Evolutionary conservation across 2,113 vertebrate species (phyloP), one percentile per base, ranked within the genome.

Genomic region (Mustelus asterias): DNA sequence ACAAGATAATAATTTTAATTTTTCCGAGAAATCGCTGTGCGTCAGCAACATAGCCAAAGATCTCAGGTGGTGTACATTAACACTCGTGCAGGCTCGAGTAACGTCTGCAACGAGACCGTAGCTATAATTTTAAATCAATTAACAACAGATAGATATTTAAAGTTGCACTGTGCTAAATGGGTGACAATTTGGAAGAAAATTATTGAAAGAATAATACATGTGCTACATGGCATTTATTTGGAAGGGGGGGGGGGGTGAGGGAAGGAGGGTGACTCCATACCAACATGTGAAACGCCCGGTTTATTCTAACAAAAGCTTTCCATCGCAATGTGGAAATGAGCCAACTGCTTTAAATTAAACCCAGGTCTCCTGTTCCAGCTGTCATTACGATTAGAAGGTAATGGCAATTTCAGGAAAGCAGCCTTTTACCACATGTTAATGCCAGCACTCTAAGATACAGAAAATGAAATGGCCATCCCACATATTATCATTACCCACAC

Each of bases 1-100:
- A 97, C 97, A 97, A 96, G 96, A 97, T 97, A 97, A 97, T 96
- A 96, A 96, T 97, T 97, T 96, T 97, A 96, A 96, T 96, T 97
- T 95, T 96, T 96, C 96, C 94, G 94, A 96, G 96, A 96, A 90
- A 90, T 69, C 85, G 22, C 96, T 95, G 67, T 95, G 94, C 69
- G 22, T 95, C 29, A 72, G 94, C 94, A 14, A 44, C 94, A 95
- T 54, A 72, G 67, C 67, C 69, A 54, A 95, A 48, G 94, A 72
- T 29, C 44, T 44, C 13, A 16, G 67, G 44, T 95, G 26, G 65
- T 94, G 37, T 70, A 44, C 44, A 70, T 94, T 63, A 94, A 94
- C 6, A 69, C 20, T 33, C 33, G 14, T 14, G 24, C 41, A 3
- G 69, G 92, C 24, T 72, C 33, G 13, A 18, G 44, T 65, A 22